A percentile compares a stretch with the other conserved stretches of the same genome.
These are phyloP conservation scores for Thymelicus lineola DNA, from an alignment of 2,888 invertebrate species.

Conservation along the genomic window DNA sequence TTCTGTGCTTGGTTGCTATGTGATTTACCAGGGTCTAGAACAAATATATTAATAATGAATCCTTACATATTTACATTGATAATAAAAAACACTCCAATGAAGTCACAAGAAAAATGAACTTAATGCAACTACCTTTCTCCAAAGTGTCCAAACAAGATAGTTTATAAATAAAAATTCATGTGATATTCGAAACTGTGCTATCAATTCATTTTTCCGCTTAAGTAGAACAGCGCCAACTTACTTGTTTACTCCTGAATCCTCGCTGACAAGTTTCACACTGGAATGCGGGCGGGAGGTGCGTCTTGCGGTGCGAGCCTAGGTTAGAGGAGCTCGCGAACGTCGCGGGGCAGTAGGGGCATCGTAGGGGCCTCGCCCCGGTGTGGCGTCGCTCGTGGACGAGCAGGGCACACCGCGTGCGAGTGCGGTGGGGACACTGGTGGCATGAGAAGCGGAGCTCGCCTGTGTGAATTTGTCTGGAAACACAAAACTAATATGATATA, in stretches of 20 bases:
- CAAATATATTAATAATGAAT: background rate
- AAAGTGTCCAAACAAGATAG: too few relatives aligned
- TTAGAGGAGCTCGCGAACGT: constrained; percentile 52
- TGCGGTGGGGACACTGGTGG: constrained; percentile 50
- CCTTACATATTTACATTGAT: too few relatives aligned
- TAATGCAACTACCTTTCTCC: too few relatives aligned
- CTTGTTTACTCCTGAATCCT: constrained; percentile 23
- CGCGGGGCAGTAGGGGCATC: constrained; percentile 50
- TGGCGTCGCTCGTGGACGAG: constrained; percentile 55
- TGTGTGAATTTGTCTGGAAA: constrained; percentile 49
- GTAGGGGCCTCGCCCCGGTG: constrained; percentile 48
- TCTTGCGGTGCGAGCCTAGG: constrained; percentile 51
- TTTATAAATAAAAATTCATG: too few relatives aligned
- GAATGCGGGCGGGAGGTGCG: constrained; percentile 52
- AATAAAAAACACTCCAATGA: too few relatives aligned
- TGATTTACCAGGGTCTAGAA: constrained; percentile 53
- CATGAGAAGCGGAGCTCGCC: constrained; percentile 48
- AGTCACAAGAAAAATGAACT: too few relatives aligned
- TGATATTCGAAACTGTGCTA: too few relatives aligned
- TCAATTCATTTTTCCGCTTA: too few relatives aligned
- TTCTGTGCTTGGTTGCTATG: constrained; percentile 54
- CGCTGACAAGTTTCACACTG: constrained; percentile 50
- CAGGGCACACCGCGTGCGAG: constrained; percentile 49
- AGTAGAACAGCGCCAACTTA: background rate
- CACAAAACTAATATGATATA: background rate